Percentiles rank a stretch among this genome's conserved stretches.
phyloP scores from a whole-genome alignment of 2,888 invertebrate genomes.

The Laothoe populi region DNA sequence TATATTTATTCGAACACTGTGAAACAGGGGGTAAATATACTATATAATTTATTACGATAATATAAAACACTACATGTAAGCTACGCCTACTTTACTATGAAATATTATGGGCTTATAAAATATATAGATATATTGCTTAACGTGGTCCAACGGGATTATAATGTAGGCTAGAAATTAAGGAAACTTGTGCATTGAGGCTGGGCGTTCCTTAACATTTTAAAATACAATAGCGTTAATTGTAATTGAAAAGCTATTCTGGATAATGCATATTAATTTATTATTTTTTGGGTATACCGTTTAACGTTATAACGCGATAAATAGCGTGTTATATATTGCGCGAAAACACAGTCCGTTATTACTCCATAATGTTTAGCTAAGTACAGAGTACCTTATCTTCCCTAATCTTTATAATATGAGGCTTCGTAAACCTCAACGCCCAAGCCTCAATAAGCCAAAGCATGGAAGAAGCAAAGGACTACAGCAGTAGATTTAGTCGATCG shows the following conservation, averaged over 20 bases:
- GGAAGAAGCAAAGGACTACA: conserved; percentile 35
- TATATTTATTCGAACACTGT: too few species aligned
- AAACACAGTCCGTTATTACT: too few species aligned
- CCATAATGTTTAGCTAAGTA: too few species aligned
- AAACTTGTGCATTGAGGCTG: conserved; percentile 50
- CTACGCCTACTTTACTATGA: conserved; percentile 74
- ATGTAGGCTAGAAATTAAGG: conserved; percentile 63
- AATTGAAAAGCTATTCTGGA: neutral
- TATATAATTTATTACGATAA: conserved; percentile 29
- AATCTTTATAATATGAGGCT: neutral
- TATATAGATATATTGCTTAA: conserved; percentile 80
- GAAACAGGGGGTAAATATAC: too few species aligned
- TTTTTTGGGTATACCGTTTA: too few species aligned
- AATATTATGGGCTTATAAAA: conserved; percentile 71
- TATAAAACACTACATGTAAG: conserved; percentile 50
- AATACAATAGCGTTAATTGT: neutral
- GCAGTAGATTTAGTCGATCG: conserved; percentile 48
- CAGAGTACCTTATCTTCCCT: too few species aligned
- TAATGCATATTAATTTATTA: too few species aligned
- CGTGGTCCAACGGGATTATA: conserved; percentile 79
- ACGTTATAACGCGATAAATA: too few species aligned
- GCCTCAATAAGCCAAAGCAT: conserved; percentile 18
- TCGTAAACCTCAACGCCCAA: neutral
- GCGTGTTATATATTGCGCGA: too few species aligned
- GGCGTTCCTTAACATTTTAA: conserved; percentile 30